A percentile compares a stretch with the other conserved stretches of the same genome.
Conservation (phyloP, 2,888 invertebrate genomes). For the Tortrix viridana region DNA sequence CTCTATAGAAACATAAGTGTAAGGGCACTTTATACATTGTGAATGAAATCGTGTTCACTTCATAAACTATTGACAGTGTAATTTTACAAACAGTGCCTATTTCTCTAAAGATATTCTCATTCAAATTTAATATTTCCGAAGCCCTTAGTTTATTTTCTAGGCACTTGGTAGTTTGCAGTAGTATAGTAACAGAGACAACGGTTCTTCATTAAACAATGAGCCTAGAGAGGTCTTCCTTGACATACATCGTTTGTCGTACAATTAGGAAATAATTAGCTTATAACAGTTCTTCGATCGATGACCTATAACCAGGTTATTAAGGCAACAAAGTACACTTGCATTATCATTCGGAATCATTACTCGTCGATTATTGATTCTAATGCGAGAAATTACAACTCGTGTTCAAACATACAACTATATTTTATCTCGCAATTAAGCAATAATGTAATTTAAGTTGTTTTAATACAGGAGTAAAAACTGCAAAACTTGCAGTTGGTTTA, state of each 20-base stretch:
- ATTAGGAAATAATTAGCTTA: slow-evolving; percentile 14
- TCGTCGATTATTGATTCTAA: too few species aligned
- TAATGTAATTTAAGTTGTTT: background rate
- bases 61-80: too few species aligned
- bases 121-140: too few species aligned
- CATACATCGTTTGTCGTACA: slow-evolving; percentile 17
- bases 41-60: too few species aligned
- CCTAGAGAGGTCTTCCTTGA: slow-evolving; percentile 23
- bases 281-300: slow-evolving; percentile 13
- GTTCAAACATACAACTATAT: background rate
- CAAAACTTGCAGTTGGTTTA: background rate
- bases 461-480: background rate
- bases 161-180: background rate
- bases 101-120: too few species aligned
- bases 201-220: slow-evolving; percentile 15
- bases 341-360: too few species aligned
- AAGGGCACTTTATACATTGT: too few species aligned
- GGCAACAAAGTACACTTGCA: too few species aligned
- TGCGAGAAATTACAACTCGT: too few species aligned
- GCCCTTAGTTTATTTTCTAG: too few species aligned
- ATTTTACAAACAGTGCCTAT: too few species aligned
- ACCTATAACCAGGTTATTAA: background rate
- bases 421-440: background rate
- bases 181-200: slow-evolving; percentile 16
- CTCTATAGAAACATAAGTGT: too few species aligned